phyloP scores from a whole-genome alignment of 2,113 vertebrate species.

The Oreochromis spilurus region DNA sequence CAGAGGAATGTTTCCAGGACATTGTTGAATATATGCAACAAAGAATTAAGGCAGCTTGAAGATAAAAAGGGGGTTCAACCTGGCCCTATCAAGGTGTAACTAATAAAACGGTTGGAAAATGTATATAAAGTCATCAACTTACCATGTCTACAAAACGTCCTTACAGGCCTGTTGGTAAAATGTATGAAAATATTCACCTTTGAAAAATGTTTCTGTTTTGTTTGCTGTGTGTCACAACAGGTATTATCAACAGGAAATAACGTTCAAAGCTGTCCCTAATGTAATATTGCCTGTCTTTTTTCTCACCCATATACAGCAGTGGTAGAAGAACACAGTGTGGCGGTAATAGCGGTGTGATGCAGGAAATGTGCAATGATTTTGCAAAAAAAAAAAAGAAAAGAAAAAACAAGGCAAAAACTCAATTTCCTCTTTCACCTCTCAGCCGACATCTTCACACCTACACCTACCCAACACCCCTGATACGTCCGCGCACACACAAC shows the following conservation, averaged over 20 bases:
- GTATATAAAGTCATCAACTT: neutral
- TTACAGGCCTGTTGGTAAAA: neutral
- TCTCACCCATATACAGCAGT: neutral
- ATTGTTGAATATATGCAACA: neutral
- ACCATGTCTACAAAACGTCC: neutral
- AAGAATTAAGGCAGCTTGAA: neutral
- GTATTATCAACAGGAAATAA: neutral
- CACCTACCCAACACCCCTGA: neutral
- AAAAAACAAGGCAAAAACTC: neutral
- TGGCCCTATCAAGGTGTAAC: neutral
- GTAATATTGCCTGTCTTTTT: neutral
- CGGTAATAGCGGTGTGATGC: neutral
- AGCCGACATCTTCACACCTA: conserved; percentile 1
- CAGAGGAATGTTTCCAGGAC: neutral
- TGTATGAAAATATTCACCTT: neutral
- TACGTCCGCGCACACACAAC: neutral
- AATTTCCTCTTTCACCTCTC: conserved; percentile 27
- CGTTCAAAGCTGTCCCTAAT: neutral
- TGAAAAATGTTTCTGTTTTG: neutral
- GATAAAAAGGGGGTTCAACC: neutral
- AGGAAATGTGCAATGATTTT: neutral
- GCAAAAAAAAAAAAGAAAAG: neutral
- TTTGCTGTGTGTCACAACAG: neutral
- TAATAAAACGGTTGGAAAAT: neutral
- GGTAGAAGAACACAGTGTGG: neutral